A percentile compares a stretch with the other conserved stretches of the same genome.
These are phyloP conservation scores for Habropoda laboriosa DNA, from an alignment of 1,140 invertebrate genomes.

Conservation along the genomic window DNA sequence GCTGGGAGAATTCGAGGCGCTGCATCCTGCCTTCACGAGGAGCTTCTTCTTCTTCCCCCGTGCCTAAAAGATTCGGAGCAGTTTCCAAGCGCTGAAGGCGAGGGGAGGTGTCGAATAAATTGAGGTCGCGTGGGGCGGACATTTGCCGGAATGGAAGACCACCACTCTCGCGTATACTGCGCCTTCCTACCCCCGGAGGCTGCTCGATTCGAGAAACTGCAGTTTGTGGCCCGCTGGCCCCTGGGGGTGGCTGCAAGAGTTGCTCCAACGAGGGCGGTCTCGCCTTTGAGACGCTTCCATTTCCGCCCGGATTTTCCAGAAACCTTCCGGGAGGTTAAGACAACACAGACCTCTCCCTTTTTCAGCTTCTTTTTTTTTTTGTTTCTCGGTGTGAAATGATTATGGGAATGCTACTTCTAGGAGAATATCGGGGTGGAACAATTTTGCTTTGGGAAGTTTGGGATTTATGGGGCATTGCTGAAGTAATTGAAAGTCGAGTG, in stretches of 20 bases:
- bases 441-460: too few species aligned
- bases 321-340: too few species aligned
- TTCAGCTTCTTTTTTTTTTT: too few species aligned
- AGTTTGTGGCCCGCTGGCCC: constrained; percentile 40
- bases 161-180: constrained; percentile 69
- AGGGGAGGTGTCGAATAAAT: constrained; percentile 81
- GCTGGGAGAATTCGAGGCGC: constrained; percentile 23
- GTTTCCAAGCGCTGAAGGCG: constrained; percentile 74
- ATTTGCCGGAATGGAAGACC: constrained; percentile 75
- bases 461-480: too few species aligned
- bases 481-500: too few species aligned
- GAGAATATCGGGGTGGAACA: too few species aligned
- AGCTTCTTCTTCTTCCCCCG: not conserved
- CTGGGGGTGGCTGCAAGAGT: constrained; percentile 53
- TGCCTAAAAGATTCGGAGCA: constrained; percentile 71
- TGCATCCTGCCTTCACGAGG: not conserved
- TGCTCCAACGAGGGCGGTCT: constrained; percentile 40
- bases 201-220: constrained; percentile 62
- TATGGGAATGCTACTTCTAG: too few species aligned
- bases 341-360: not conserved
- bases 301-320: constrained; percentile 61
- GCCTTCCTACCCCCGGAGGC: constrained; percentile 60
- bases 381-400: too few species aligned
- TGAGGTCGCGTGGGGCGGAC: constrained; percentile 81
- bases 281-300: constrained; percentile 55